A percentile compares a stretch with the other conserved stretches of the same genome.
Evolutionary conservation across 2,888 invertebrate species (phyloP).

Genomic region (Asteroscopus sphinx): DNA sequence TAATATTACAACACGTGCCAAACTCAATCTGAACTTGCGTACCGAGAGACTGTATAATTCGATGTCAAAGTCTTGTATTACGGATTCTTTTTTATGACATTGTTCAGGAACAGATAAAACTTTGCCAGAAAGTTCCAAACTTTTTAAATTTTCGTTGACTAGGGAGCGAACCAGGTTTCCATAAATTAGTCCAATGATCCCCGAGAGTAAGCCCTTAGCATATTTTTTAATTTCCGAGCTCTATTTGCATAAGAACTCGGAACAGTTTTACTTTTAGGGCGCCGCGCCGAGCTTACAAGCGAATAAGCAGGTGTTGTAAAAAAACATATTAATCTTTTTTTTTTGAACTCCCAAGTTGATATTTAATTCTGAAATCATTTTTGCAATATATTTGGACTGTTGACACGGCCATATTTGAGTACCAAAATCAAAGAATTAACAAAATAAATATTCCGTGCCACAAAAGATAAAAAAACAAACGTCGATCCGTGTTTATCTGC

Average conservation of each 20-base stretch:
- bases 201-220: constrained; percentile 12
- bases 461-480: constrained; percentile 29
- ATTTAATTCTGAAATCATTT: too few relatives aligned
- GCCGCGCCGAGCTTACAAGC: too few relatives aligned
- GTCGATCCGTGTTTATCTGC: constrained; percentile 22
- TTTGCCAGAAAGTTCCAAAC: constrained; percentile 9
- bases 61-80: constrained; percentile 1
- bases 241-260: constrained; percentile 10
- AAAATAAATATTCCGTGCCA: constrained; percentile 30
- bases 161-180: constrained; percentile 18
- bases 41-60: constrained; percentile 22
- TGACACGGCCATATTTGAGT: constrained; percentile 23
- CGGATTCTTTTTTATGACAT: too few relatives aligned
- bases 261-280: constrained; percentile 8
- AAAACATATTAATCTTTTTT: too few relatives aligned
- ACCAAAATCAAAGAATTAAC: too few relatives aligned
- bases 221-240: constrained; percentile 23
- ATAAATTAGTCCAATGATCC: constrained; percentile 18
- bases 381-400: too few relatives aligned
- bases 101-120: too few relatives aligned
- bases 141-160: constrained; percentile 16
- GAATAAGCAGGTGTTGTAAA: constrained; percentile 1
- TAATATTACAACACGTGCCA: constrained; percentile 41
- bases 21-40: constrained; percentile 35
- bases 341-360: too few relatives aligned